A percentile compares a stretch with the other conserved stretches of the same genome.
These are phyloP conservation scores for Sylvilagus bachmani DNA, from an alignment of 2,113 vertebrate genomes.

Conservation along the genomic window DNA sequence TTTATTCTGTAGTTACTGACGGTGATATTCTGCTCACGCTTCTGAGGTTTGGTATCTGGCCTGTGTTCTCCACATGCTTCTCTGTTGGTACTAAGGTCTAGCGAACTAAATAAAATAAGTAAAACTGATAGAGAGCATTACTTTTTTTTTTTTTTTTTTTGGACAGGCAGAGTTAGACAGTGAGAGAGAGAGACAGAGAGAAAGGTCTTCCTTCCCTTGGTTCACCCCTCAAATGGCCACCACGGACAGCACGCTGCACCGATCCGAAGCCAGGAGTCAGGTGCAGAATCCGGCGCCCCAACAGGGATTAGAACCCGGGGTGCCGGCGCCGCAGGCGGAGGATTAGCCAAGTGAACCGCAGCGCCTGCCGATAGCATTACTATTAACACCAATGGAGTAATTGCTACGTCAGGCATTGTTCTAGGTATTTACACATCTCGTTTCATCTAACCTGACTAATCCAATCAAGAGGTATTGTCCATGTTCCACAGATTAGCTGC, in stretches of 20 bases:
- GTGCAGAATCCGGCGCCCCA: too few species aligned
- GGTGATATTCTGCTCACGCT: neutral
- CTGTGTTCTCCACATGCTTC: slow-evolving; percentile 8
- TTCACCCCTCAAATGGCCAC: too few species aligned
- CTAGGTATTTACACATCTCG: neutral
- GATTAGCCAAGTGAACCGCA: too few species aligned
- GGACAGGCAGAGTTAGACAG: too few species aligned
- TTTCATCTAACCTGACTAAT: neutral
- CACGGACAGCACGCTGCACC: too few species aligned
- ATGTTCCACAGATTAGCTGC: neutral
- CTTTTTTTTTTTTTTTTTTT: too few species aligned
- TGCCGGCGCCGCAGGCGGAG: too few species aligned
- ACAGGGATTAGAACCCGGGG: too few species aligned
- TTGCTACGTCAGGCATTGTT: neutral
- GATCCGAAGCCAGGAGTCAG: too few species aligned
- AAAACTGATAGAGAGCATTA: neutral
- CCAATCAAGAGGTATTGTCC: neutral
- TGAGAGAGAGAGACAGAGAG: too few species aligned
- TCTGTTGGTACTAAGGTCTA: neutral
- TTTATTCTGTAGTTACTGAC: slow-evolving; percentile 32
- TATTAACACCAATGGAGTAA: neutral
- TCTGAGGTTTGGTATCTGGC: neutral
- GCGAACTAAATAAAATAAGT: slow-evolving; percentile 23
- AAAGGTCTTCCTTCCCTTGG: too few species aligned
- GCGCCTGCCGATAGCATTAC: too few species aligned